Evolutionary conservation across 2,113 vertebrate species (phyloP).

Genomic region (Saimiri boliviensis): DNA sequence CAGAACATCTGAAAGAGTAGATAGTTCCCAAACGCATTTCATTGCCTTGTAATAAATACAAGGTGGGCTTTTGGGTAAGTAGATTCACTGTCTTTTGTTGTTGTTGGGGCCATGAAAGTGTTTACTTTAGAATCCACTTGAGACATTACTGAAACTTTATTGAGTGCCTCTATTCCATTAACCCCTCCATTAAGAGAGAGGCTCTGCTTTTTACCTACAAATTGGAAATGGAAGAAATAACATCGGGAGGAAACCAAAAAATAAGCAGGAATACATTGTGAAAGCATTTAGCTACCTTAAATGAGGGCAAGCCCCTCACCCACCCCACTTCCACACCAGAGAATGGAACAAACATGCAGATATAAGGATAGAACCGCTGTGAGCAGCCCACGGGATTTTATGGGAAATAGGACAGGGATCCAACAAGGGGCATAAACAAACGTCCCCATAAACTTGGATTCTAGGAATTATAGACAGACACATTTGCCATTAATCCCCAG

Average conservation of each 20-base stretch:
- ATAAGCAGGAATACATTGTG: neutral
- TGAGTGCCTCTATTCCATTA: conserved; percentile 39
- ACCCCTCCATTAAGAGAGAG: conserved; percentile 33
- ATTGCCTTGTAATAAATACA: neutral
- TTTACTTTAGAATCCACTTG: conserved; percentile 50
- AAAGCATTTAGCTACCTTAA: conserved; percentile 7
- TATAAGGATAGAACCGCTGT: neutral
- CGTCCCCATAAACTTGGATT: neutral
- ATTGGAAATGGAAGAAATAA: conserved; percentile 47
- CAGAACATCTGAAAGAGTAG: neutral
- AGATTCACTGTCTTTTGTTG: neutral
- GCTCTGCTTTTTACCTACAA: conserved; percentile 18
- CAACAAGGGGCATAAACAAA: neutral
- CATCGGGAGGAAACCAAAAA: neutral
- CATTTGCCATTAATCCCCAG: neutral
- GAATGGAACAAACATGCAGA: neutral
- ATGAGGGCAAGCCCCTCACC: neutral
- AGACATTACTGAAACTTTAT: conserved; percentile 48
- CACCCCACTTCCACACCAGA: neutral
- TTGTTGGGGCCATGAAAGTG: neutral
- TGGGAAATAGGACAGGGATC: neutral
- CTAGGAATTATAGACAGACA: neutral
- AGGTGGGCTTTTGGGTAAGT: neutral
- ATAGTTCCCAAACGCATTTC: conserved; percentile 21
- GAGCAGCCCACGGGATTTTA: neutral